phyloP scores from a whole-genome alignment of 2,113 vertebrate genomes.

The Vireo altiloquus region DNA sequence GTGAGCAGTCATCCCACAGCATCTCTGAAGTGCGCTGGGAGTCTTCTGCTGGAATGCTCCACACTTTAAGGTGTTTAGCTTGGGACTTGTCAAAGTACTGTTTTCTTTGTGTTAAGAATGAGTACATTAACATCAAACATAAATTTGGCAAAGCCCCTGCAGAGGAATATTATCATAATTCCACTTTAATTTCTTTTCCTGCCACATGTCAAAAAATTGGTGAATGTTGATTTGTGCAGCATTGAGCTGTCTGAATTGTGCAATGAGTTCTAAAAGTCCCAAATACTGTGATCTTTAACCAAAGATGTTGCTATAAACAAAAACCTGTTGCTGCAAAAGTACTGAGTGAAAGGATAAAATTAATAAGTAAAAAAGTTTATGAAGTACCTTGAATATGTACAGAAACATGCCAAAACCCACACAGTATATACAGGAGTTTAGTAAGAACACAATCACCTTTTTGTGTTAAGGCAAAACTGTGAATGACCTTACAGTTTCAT shows the following conservation, averaged over 20 bases:
- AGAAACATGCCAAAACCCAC: neutral
- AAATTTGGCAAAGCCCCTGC: neutral
- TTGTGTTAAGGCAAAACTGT: slow-evolving; percentile 51
- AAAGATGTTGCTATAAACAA: neutral
- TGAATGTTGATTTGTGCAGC: neutral
- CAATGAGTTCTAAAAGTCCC: neutral
- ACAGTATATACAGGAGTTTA: neutral
- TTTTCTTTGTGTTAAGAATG: neutral
- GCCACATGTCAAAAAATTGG: neutral
- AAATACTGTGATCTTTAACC: neutral
- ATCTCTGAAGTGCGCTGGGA: neutral
- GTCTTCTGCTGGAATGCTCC: neutral
- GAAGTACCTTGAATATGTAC: neutral
- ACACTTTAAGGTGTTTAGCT: neutral
- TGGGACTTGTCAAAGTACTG: neutral
- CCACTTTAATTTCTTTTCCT: neutral
- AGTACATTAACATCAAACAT: neutral
- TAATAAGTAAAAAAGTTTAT: neutral
- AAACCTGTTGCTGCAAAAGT: neutral
- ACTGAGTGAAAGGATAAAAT: neutral
- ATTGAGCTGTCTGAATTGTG: neutral
- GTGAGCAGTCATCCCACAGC: neutral
- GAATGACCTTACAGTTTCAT: slow-evolving; percentile 73
- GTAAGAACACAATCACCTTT: slow-evolving; percentile 1
- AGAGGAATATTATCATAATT: neutral